Evolutionary conservation across 2,888 invertebrate genomes (phyloP), one percentile per base, ranked within the genome.

Genomic region (Callinectes sapidus): DNA sequence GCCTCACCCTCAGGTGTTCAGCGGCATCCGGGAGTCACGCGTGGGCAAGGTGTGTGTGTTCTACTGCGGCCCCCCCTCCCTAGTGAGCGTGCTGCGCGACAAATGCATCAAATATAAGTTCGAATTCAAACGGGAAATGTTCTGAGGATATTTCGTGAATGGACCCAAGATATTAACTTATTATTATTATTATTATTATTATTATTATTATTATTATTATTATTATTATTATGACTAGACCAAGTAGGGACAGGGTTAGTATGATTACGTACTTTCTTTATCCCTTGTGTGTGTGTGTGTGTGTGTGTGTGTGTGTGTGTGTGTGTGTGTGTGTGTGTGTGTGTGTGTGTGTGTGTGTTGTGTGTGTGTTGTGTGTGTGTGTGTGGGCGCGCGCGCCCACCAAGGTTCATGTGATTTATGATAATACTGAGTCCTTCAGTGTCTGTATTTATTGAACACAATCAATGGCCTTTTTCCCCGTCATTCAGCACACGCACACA

Each of bases 101-200:
- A 95, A 95, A 85, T 95, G 95, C 93, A 93, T 94, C 86, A 93
- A 95, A 90, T 95, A 95, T 86, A 94, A 94, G 89, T 95, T 95
- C 88, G 94, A 93, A 81, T 95, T 95, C 93, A 94, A 94, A 39
- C 94, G 95, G 87, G 95, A 95, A 92, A 95, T 95, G 93, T 95
- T 95, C 90, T 95, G 91, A 93, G 39, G 71, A 55, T 48, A 28
- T n/a, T 48, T 39, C 54, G 14, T 13, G 23, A 61, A 48, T 48
- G 48, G 35, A n/a, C 42, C 39, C 23, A 55, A 32, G 88, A 55
- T 81, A 35, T 35, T 81, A 81, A 71, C 35, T 81, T 81, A 81
- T 81, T 81, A 35, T 35, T 81, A 81, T 81, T 13, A 81, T 81
- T 35, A 81, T 81, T 81, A 81, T 81, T 81, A 81, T 81, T 81